A percentile compares a stretch with the other conserved stretches of the same genome.
Evolutionary conservation across 2,113 vertebrate genomes (phyloP).

Genomic region (Myotis yumanensis): DNA sequence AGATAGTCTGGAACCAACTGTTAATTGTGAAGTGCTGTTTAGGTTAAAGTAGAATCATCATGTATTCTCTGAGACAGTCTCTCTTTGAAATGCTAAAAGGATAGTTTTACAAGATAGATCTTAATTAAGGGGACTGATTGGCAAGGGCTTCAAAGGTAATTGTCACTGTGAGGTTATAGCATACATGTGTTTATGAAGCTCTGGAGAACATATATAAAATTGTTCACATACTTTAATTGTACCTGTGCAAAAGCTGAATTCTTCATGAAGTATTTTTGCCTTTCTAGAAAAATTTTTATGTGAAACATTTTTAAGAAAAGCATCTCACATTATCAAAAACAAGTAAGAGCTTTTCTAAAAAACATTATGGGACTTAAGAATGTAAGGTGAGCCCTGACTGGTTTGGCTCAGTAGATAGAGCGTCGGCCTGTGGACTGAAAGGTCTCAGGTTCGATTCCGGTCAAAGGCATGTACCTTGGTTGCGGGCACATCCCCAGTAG

Average conservation of each 20-base stretch:
- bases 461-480: too few relatives aligned
- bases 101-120: background rate
- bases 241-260: background rate
- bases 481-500: too few relatives aligned
- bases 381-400: too few relatives aligned
- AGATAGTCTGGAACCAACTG: background rate
- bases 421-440: too few relatives aligned
- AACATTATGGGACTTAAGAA: background rate
- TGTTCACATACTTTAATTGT: background rate
- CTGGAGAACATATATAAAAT: background rate
- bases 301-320: background rate
- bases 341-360: background rate
- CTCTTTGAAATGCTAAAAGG: background rate
- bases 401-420: too few relatives aligned
- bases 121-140: background rate
- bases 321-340: background rate
- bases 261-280: background rate
- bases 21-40: background rate
- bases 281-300: background rate
- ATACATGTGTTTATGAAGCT: background rate
- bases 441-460: too few relatives aligned
- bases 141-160: background rate
- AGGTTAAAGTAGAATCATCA: background rate
- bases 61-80: background rate
- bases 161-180: background rate